Evolutionary conservation across 2,797 vertebrate species (phyloP).

Genomic region (Thaleichthys pacificus): DNA sequence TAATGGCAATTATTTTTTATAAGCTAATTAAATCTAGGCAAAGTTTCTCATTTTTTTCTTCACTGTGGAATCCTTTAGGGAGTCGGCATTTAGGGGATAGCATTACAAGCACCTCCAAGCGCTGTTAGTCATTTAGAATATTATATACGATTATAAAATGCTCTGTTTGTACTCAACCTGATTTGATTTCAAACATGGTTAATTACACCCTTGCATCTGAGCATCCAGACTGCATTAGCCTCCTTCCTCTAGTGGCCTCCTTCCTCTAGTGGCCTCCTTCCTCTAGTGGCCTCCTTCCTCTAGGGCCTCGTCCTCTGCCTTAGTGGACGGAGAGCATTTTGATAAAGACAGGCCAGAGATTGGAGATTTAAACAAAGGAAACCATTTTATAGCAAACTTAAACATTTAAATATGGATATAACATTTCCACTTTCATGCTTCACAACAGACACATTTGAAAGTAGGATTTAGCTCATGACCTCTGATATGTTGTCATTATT

Average conservation of each 20-base stretch:
- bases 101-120: constrained; percentile 66
- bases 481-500: constrained; percentile 57
- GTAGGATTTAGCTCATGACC: constrained; percentile 39
- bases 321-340: constrained; percentile 19
- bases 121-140: constrained; percentile 54
- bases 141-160: constrained; percentile 39
- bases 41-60: constrained; percentile 54
- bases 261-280: not conserved
- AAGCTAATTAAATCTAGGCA: constrained; percentile 79
- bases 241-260: not conserved
- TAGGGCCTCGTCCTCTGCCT: not conserved
- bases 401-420: constrained; percentile 39
- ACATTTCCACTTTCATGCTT: constrained; percentile 32
- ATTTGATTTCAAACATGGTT: constrained; percentile 49
- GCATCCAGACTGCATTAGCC: not conserved
- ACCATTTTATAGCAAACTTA: constrained; percentile 31
- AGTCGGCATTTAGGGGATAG: constrained; percentile 58
- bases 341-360: constrained; percentile 30
- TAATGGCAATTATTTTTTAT: constrained; percentile 81
- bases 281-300: not conserved
- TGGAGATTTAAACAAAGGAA: constrained; percentile 22
- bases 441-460: constrained; percentile 43
- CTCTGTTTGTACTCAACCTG: constrained; percentile 41
- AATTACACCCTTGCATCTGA: constrained; percentile 18
- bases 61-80: constrained; percentile 52